Base-by-base conservation (phyloP, 2,888 invertebrate genomes). In the Cephus pulcher region DNA sequence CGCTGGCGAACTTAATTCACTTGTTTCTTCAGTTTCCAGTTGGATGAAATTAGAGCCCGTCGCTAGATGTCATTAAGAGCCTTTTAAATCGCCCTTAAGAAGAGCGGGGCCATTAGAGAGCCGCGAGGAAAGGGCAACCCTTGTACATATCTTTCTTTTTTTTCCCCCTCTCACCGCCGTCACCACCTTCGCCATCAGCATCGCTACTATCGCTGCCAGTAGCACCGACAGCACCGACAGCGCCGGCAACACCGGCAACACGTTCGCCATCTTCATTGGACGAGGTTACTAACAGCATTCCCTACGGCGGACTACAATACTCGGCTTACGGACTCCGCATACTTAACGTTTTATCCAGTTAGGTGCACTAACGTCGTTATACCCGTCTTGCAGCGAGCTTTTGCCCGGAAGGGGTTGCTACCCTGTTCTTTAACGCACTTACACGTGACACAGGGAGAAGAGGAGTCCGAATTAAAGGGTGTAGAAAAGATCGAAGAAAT, bases 11-110 rank as follows among this genome's bases (percentile, higher is more conserved):
- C 87, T 87, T 91, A 91, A 91, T 91, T 90, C 90, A 90, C 90
- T 91, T 90, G 91, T 91, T 91, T 91, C 91, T 91, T 90, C 90
- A 88, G 91, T 90, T 91, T 91, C 90, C 90, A 90, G 89, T 89
- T 79, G 86, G 88, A 86, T 88, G 88, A 89, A 89, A 89, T 89
- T 88, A 87, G 86, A 89, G 85, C 86, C 86, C 83, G 83, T 85
- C 84, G 81, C 84, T 87, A 88, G 89, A 91, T 91, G 89, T 91
- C 90, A 91, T 91, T 91, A 91, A 90, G 89, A 91, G 89, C 90
- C 90, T 91, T 90, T 91, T 90, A 90, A 91, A 91, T 89, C 89
- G 87, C 90, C 90, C 90, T 90, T 87, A 89, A 88, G 88, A 90
- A 84, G 87, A 84, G 83, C 85, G 85, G 84, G 83, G 88, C 89